A percentile compares a stretch with the other conserved stretches of the same genome.
phyloP scores from a whole-genome alignment of 2,888 invertebrate species.

The Himalopsyche kuldschensis region DNA sequence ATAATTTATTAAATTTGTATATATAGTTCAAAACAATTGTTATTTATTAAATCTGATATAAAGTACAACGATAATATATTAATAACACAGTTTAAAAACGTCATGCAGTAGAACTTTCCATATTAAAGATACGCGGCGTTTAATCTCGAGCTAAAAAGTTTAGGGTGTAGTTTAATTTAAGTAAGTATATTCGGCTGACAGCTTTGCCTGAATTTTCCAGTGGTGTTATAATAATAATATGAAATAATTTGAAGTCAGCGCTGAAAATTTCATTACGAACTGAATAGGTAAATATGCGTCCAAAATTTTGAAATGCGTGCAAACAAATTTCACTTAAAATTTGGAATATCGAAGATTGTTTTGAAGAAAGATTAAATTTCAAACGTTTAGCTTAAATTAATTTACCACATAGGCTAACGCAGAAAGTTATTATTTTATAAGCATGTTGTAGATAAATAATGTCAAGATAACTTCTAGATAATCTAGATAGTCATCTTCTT shows the following conservation, averaged over 20 bases:
- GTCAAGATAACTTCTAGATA: too few species aligned
- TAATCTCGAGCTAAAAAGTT: background rate
- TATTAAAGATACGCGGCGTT: background rate
- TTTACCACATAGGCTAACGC: too few species aligned
- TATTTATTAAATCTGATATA: too few species aligned
- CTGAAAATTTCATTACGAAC: background rate
- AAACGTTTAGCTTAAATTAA: too few species aligned
- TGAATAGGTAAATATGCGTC: background rate
- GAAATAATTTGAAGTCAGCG: background rate
- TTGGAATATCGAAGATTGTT: background rate
- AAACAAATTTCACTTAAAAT: background rate
- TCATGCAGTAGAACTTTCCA: background rate
- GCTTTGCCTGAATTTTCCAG: background rate
- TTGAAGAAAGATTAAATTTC: too few species aligned
- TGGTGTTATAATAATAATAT: background rate
- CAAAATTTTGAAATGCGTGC: background rate
- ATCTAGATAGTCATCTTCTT: too few species aligned
- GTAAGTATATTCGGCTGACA: background rate
- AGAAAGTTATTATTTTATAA: too few species aligned
- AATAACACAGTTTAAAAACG: background rate
- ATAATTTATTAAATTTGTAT: too few species aligned
- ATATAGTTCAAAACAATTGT: too few species aligned
- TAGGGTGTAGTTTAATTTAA: background rate
- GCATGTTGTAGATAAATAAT: too few species aligned
- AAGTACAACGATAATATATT: too few species aligned